These are phyloP conservation scores for Apostichopus japonicus DNA, from an alignment of 35 echinoderm and acorn worm genomes.

Conservation along the genomic window DNA sequence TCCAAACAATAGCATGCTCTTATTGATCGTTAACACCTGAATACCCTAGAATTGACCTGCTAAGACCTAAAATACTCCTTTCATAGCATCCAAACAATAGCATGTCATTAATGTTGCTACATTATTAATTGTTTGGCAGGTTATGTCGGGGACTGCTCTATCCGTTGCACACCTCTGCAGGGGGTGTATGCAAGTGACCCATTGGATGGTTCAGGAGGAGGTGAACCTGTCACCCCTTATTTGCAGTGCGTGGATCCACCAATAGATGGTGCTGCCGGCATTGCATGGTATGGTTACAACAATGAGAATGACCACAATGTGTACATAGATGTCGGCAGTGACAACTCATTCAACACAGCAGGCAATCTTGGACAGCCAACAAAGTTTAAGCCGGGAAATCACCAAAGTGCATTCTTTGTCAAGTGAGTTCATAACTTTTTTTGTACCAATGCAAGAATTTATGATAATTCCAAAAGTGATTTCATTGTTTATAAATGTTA, in stretches of 20 bases:
- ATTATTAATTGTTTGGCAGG: background rate
- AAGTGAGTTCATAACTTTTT: constrained; percentile 56
- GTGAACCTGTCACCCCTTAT: constrained; percentile 53
- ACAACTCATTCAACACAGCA: constrained; percentile 62
- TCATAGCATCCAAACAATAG: too few relatives aligned
- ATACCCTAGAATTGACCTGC: too few relatives aligned
- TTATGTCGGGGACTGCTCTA: constrained; percentile 63
- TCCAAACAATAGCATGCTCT: too few relatives aligned
- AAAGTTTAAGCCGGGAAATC: constrained; percentile 84
- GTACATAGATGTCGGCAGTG: constrained; percentile 78
- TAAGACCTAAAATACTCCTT: too few relatives aligned
- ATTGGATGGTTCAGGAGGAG: constrained; percentile 73
- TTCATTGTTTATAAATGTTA: too few relatives aligned
- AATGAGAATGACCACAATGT: constrained; percentile 86
- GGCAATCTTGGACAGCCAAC: constrained; percentile 74
- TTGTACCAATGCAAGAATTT: background rate
- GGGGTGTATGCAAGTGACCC: constrained; percentile 71
- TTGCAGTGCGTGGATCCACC: constrained; percentile 66
- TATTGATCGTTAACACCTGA: too few relatives aligned
- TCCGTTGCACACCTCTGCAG: constrained; percentile 63
- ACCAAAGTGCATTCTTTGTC: constrained; percentile 67
- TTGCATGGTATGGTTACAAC: constrained; percentile 88
- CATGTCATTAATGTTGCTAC: too few relatives aligned
- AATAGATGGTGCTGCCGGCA: constrained; percentile 35
- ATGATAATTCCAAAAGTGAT: background rate